Base-by-base conservation (phyloP, 1,140 invertebrate genomes). In the Platyscapa corneri region DNA sequence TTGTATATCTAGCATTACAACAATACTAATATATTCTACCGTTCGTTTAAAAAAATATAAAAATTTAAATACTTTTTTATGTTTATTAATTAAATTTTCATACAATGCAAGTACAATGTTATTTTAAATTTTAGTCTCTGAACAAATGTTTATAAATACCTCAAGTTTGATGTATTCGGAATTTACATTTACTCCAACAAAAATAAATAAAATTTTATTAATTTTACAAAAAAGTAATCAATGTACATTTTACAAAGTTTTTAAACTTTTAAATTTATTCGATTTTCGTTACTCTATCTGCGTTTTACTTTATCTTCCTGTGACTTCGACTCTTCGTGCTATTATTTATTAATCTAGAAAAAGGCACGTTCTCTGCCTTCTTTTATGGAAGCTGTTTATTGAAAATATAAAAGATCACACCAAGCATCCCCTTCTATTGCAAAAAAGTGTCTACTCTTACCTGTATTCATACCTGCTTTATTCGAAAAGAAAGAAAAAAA, bases 381-480 rank as follows among this genome's bases (percentile, higher is more conserved):
- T 46, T 79, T 70, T 79, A 53, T 81, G 39, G 37, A 76, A 65
- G 80, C 76, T 80, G 80, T 85, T 85, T 84, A 77, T 84, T 60
- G 37, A 49, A 64, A 65, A 80, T 74, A 84, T 76, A 56, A 80
- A 83, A 72, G 74, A 75, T 83, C 82, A 32, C 81, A n/a, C 60
- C 12, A 34, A 10, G n/a, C 18, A 18, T 42, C 77, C 77, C 32
- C 60, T n/a, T n/a, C n/a, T n/a, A 34, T 12, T 65, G 70, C 53
- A 53, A 83, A 83, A 75, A n/a, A n/a, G n/a, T n/a, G n/a, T n/a
- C n/a, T n/a, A n/a, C n/a, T n/a, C n/a, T n/a, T n/a, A n/a, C n/a
- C n/a, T n/a, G n/a, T n/a, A n/a, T 30, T 34, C 53, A 37, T 83
- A 83, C 82, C 72, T 77, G 82, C 81, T 39, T 39, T 74, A 82